Conservation (phyloP, 2,888 invertebrate species). For the Cephus nigrinus region DNA sequence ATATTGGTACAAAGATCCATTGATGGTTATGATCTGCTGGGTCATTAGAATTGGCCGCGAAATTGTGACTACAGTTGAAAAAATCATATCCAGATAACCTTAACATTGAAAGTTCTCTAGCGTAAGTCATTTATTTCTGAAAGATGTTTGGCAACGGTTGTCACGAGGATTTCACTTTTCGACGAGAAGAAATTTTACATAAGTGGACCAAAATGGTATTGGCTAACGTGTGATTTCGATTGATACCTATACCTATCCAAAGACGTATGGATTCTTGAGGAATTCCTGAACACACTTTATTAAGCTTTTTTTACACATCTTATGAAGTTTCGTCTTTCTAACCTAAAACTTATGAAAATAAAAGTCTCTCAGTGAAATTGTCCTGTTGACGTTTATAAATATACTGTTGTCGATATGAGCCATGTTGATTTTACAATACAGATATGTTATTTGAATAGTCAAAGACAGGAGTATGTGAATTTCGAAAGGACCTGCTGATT, state of each 20-base stretch:
- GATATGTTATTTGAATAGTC: no score
- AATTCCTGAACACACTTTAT: not conserved
- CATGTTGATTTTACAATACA: no score
- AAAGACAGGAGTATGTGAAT: no score
- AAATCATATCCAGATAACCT: conserved; percentile 29
- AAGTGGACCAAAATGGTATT: not conserved
- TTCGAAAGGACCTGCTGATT: no score
- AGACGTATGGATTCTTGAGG: not conserved
- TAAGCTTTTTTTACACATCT: not conserved
- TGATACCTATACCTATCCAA: not conserved
- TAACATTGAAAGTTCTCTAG: conserved; percentile 38
- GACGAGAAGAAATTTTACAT: not conserved
- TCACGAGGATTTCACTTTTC: not conserved
- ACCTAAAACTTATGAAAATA: not conserved
- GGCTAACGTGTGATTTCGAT: not conserved
- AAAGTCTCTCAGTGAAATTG: not conserved
- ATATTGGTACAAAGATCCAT: not conserved
- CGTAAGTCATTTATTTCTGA: not conserved
- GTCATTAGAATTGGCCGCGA: not conserved
- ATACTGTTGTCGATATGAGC: not conserved
- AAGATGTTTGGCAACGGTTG: not conserved
- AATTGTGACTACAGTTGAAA: not conserved
- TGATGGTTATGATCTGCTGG: not conserved
- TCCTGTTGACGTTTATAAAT: not conserved
- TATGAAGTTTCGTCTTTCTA: not conserved